Conservation (phyloP, 1,140 invertebrate genomes). For the Drosophila tristis region DNA sequence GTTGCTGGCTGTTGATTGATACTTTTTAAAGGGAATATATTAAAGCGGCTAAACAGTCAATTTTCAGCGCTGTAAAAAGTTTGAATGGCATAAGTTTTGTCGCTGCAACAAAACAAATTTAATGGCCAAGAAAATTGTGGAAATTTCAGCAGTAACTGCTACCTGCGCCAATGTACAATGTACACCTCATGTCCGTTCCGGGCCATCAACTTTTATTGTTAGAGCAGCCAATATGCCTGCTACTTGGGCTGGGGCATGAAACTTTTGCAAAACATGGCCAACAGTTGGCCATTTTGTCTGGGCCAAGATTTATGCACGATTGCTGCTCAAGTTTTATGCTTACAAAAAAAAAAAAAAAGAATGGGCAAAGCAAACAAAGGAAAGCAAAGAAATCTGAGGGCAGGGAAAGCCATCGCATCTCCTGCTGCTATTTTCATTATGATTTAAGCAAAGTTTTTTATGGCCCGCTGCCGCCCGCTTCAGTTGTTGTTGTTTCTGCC, state of each 20-base stretch:
- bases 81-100: neutral
- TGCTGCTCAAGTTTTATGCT: constrained; percentile 36
- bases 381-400: neutral
- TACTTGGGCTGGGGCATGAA: neutral
- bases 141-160: neutral
- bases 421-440: constrained; percentile 48
- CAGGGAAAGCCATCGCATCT: constrained; percentile 7
- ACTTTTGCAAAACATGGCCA: constrained; percentile 12
- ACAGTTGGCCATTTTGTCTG: constrained; percentile 53
- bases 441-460: constrained; percentile 45
- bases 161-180: neutral
- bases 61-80: neutral
- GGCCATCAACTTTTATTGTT: constrained; percentile 45
- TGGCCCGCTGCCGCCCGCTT: constrained; percentile 13
- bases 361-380: neutral
- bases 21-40: constrained; percentile 13
- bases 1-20: constrained; percentile 26
- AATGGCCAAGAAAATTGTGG: too few relatives aligned
- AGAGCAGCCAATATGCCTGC: constrained; percentile 1
- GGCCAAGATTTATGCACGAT: constrained; percentile 48
- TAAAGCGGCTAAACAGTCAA: neutral
- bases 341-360: neutral
- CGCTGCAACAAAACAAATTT: too few relatives aligned
- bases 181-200: constrained; percentile 20
- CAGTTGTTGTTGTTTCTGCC: neutral